Percentiles rank a stretch among this genome's conserved stretches.
Evolutionary conservation across 2,113 vertebrate genomes (phyloP).

Genomic region (Carlito syrichta): DNA sequence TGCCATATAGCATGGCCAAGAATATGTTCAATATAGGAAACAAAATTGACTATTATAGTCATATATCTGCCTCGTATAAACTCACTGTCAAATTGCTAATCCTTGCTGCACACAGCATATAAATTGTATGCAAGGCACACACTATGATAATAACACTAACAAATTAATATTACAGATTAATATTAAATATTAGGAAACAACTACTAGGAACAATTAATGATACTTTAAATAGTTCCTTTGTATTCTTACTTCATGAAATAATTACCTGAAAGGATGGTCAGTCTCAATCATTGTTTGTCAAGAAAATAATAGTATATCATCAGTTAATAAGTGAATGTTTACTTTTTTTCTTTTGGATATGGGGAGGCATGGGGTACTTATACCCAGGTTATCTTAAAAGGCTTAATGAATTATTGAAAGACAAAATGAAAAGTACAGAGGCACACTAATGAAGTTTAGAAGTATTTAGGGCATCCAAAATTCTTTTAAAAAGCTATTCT

Average conservation of each 20-base stretch:
- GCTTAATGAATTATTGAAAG: background rate
- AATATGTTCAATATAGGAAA: background rate
- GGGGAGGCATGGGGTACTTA: fast-evolving
- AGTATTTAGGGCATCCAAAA: background rate
- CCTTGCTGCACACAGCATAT: background rate
- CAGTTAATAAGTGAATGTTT: background rate
- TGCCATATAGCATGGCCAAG: background rate
- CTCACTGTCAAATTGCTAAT: background rate
- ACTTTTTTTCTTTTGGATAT: background rate
- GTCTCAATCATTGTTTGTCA: background rate
- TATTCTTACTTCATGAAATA: slow-evolving; percentile 6
- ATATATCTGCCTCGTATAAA: background rate
- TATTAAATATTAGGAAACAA: background rate
- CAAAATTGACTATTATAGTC: background rate
- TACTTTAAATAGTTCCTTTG: background rate
- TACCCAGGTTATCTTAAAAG: background rate
- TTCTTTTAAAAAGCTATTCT: background rate
- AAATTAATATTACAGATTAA: background rate
- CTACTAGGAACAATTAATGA: background rate
- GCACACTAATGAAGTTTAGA: background rate
- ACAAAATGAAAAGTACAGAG: background rate
- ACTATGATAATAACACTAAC: background rate
- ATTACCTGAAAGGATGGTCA: background rate
- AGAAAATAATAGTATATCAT: background rate
- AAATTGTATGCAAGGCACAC: background rate